phyloP scores from a whole-genome alignment of 2,797 vertebrate genomes.

The Aphelocoma californica region DNA sequence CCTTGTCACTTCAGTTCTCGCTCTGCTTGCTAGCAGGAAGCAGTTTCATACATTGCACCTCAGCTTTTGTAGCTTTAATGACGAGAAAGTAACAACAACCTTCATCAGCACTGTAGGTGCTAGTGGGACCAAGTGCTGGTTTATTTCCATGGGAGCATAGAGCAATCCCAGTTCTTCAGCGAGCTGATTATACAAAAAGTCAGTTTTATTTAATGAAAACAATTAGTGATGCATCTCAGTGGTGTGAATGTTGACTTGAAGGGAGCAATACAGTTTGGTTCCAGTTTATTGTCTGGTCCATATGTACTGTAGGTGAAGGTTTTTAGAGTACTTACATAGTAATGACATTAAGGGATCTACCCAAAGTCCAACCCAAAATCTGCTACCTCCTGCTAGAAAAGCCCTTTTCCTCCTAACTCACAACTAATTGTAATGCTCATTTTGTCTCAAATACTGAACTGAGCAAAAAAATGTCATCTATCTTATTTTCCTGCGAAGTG shows the following conservation, averaged over 20 bases:
- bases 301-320: not conserved
- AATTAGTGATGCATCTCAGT: not conserved
- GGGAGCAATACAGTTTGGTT: not conserved
- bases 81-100: not conserved
- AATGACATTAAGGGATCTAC: not conserved
- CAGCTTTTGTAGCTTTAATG: not conserved
- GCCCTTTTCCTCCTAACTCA: not conserved
- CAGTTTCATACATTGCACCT: not conserved
- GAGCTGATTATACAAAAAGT: not conserved
- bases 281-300: not conserved
- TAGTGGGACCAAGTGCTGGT: not conserved
- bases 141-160: not conserved
- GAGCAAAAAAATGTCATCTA: not conserved
- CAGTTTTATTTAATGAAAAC: not conserved
- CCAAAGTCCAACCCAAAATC: not conserved
- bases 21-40: not conserved
- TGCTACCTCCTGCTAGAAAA: not conserved
- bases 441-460: not conserved
- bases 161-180: not conserved
- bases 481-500: not conserved
- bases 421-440: not conserved
- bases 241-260: not conserved
- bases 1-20: not conserved
- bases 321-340: not conserved
- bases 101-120: not conserved